Evolutionary conservation across 2,888 invertebrate genomes (phyloP), one percentile per base, ranked within the genome.

Genomic region (Malthinus flaveolus): DNA sequence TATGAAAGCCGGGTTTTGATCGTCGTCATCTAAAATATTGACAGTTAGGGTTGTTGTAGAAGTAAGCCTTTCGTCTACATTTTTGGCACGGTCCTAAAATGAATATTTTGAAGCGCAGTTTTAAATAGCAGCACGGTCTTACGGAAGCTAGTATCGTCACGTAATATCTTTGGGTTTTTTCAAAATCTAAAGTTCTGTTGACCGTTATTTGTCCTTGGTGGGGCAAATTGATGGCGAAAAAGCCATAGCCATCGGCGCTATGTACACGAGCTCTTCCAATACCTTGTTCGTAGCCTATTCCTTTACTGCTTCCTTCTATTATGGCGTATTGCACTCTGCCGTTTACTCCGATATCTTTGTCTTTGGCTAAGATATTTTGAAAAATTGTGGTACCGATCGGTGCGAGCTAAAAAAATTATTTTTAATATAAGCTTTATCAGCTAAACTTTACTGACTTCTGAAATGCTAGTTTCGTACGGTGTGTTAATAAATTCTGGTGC

Each of bases 141-240:
- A 95, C 94, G 81, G 90, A 90, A 73, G 94, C 94, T 67, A 93
- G 86, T 75, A 95, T 86, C 69, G 92, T 94, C 79, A 95, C 87
- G 79, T 91, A 89, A 81, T 93, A 94, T 74, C 90, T 84, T 79
- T 92, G 90, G 50, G 89, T 91, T 76, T 87, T 88, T 79, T 95
- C 95, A 78, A 90, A 95, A 81, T 95, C 95, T 75, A 95, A 81
- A 47, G 88, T 91, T 71, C 89, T 86, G 73, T 91, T 91, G 56
- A 95, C 89, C 12, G 92, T 92, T 66, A 95, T 89, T 75, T 90
- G 89, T 61, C 95, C 94, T 79, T 93, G 93, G 79, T 94, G 93
- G 9, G 94, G 93, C 68, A 90, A 83, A 63, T 91, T 90, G 78
- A 95, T 93, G 62, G 89, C 84, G 80, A 95, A 95, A 74, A 85